These are phyloP conservation scores for Erpobdella octoculata DNA, from an alignment of 2,888 invertebrate genomes.

Conservation along the genomic window DNA sequence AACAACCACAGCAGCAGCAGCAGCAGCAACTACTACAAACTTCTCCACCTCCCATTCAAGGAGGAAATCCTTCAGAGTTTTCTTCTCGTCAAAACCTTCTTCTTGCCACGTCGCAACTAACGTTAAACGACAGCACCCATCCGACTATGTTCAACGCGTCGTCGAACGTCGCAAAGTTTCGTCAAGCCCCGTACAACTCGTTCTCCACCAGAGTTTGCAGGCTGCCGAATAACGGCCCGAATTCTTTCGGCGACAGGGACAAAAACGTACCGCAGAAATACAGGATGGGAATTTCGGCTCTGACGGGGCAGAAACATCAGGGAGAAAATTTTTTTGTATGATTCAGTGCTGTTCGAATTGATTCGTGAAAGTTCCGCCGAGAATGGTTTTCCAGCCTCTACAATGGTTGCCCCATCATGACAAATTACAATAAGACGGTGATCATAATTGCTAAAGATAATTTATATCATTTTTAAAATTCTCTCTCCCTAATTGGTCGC, in stretches of 20 bases:
- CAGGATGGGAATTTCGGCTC: conserved; percentile 23
- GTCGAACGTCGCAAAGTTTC: conserved; percentile 1
- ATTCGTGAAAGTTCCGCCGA: not conserved
- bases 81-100: conserved; percentile 6
- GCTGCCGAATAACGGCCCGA: not conserved
- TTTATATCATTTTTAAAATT: too few relatives aligned
- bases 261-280: not conserved
- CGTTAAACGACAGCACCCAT: not conserved
- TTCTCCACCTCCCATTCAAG: not conserved
- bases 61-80: not conserved
- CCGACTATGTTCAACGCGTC: not conserved
- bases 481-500: too few relatives aligned
- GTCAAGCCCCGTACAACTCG: not conserved
- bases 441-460: too few relatives aligned
- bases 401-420: too few relatives aligned
- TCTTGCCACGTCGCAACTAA: conserved; percentile 13
- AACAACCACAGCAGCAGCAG: conserved; percentile 14
- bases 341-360: not conserved
- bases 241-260: not conserved
- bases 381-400: too few relatives aligned
- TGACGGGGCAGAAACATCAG: not conserved
- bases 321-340: conserved; percentile 1
- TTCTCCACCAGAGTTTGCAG: not conserved
- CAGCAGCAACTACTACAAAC: not conserved
- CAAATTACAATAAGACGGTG: too few relatives aligned